Base-by-base conservation (phyloP, 2,797 vertebrate species). In the Crax fasciolata region DNA sequence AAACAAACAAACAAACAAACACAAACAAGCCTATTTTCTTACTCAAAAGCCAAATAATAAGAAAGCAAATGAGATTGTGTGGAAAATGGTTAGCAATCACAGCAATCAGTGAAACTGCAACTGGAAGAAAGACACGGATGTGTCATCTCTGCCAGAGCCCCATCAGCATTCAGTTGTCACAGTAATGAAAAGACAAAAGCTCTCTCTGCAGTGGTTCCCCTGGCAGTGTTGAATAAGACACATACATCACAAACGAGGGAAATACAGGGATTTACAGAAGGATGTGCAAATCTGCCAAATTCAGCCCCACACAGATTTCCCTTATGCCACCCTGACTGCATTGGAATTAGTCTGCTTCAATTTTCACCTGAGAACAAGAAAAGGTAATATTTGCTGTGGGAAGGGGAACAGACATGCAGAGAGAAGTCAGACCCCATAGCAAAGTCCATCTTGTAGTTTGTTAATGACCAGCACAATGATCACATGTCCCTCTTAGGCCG, bases 401-500 rank as follows among this genome's bases (percentile, higher is more conserved):
- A 88, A 66, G 75, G 18, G 46, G 30, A 84, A 70, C 0, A 3
- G 70, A 93, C 27, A 80, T 79, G 66, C 35, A 90, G 80, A 62
- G 66, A 94, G n/a, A 94, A 91, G 46, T 32, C 73, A 93, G 83
- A 94, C 76, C 58, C 83, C 79, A 84, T 0, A 39, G 85, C 70
- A 92, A 87, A 97, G 46, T n/a, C 66, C 90, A 95, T 94, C 70
- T 94, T 71, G 84, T 32, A 67, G 44, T 75, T 75, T 91, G 54
- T n/a, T 83, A 35, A 43, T 72, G 85, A 91, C 75, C 57, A 87
- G 71, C 67, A 20, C 0, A 1, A 35, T 2, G 4, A 92, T 77
- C 54, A 8, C 46, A 21, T 10, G 2, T 81, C 76, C 41, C 19
- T 67, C 73, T 84, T 83, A 0, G 0, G 25, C 79, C 84, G 54